Conservation (phyloP, 2,888 invertebrate genomes). For the Cordilura impudica region DNA sequence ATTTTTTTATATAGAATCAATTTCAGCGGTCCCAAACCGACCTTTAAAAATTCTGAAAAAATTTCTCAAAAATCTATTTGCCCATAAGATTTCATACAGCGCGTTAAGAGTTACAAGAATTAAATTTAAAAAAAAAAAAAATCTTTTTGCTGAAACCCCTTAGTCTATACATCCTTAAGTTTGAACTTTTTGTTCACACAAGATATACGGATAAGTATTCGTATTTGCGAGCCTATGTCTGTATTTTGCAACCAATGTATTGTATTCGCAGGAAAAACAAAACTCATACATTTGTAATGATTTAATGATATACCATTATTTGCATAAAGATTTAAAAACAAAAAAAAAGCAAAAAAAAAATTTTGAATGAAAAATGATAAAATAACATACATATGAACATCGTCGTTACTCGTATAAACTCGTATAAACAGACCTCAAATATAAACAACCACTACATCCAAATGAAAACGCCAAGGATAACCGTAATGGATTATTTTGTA, state of each 20-base stretch:
- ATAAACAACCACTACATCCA: neutral
- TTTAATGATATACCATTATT: constrained; percentile 16
- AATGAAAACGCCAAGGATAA: neutral
- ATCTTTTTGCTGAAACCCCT: no score
- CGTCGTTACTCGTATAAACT: neutral
- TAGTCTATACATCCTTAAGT: neutral
- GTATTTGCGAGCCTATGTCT: no score
- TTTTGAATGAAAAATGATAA: constrained; percentile 46
- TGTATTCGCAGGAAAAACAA: neutral
- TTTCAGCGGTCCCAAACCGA: no score
- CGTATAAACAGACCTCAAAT: constrained; percentile 5
- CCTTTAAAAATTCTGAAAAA: no score
- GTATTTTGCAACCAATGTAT: neutral
- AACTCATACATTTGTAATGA: neutral
- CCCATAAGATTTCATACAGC: no score
- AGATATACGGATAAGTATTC: neutral
- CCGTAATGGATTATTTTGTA: constrained; percentile 10
- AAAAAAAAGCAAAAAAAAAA: neutral
- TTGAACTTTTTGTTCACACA: neutral
- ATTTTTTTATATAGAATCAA: no score
- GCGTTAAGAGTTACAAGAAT: no score
- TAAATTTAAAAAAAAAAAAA: no score
- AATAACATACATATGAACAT: no score
- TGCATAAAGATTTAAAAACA: neutral
- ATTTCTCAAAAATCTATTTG: no score